These are phyloP conservation scores for Chrysomela aeneicollis DNA, from an alignment of 2,888 invertebrate genomes.

Conservation along the genomic window DNA sequence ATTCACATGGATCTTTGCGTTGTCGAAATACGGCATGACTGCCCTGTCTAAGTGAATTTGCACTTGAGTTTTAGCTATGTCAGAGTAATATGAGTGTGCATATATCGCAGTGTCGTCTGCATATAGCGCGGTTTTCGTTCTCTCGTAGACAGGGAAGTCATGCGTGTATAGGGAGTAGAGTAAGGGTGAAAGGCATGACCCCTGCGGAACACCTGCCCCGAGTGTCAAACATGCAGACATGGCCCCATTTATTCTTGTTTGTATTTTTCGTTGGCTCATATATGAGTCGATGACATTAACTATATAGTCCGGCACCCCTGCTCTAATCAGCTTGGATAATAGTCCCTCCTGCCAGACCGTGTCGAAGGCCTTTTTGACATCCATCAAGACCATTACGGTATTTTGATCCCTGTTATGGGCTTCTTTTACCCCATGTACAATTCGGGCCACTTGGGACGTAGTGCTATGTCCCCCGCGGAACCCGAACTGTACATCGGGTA, in stretches of 20 bases:
- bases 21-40: not conserved
- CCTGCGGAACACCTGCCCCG: not conserved
- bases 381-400: conserved; percentile 16
- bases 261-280: not conserved
- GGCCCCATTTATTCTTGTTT: not conserved
- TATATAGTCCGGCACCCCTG: not conserved
- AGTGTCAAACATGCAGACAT: not conserved
- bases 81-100: not conserved
- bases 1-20: not conserved
- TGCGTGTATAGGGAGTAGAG: not conserved
- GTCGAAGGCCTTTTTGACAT: conserved; percentile 29
- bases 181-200: not conserved
- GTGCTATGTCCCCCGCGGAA: conserved; percentile 30
- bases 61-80: no score
- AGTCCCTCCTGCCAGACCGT: conserved; percentile 18
- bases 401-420: conserved; percentile 15
- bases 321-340: not conserved
- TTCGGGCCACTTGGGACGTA: conserved; percentile 16
- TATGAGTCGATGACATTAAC: not conserved
- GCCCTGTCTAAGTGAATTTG: not conserved
- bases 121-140: not conserved
- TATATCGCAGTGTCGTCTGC: not conserved
- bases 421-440: conserved; percentile 17
- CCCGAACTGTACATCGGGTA: conserved; percentile 25
- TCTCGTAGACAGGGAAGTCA: not conserved